These are phyloP conservation scores for Nymphalis c-album DNA, from an alignment of 2,888 invertebrate species.

Conservation along the genomic window DNA sequence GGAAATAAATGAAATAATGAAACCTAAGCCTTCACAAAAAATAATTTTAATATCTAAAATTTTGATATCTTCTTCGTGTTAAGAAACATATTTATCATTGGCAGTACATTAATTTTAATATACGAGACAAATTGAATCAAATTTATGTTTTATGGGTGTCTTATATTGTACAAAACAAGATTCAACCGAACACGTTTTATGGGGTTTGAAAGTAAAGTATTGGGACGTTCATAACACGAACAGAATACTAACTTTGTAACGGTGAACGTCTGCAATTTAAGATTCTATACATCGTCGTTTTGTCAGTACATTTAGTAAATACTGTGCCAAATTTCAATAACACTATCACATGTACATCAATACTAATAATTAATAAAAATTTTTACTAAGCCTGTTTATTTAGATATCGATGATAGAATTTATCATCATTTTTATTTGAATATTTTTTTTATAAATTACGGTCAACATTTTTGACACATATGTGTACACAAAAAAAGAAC, in stretches of 20 bases:
- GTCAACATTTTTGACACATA: background rate
- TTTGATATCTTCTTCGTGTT: too few relatives aligned
- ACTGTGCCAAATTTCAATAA: background rate
- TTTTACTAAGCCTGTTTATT: background rate
- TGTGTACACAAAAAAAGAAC: too few relatives aligned
- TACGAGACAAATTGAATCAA: background rate
- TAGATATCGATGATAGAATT: background rate
- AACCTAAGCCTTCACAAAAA: too few relatives aligned
- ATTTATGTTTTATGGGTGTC: constrained; percentile 9
- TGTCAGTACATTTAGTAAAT: background rate
- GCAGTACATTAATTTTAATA: background rate
- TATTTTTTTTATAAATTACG: background rate
- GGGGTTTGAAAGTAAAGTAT: constrained; percentile 33
- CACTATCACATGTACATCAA: background rate
- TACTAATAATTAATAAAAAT: background rate
- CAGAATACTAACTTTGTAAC: constrained; percentile 38
- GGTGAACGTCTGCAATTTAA: constrained; percentile 24
- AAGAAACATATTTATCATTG: too few relatives aligned
- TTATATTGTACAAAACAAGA: constrained; percentile 14
- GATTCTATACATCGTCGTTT: constrained; percentile 8
- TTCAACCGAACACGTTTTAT: constrained; percentile 21
- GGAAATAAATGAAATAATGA: too few relatives aligned
- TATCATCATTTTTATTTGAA: constrained; percentile 1
- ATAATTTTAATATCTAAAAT: too few relatives aligned
- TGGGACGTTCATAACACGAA: constrained; percentile 32